phyloP scores from a whole-genome alignment of 2,888 invertebrate species.

The Drosophila borborema region DNA sequence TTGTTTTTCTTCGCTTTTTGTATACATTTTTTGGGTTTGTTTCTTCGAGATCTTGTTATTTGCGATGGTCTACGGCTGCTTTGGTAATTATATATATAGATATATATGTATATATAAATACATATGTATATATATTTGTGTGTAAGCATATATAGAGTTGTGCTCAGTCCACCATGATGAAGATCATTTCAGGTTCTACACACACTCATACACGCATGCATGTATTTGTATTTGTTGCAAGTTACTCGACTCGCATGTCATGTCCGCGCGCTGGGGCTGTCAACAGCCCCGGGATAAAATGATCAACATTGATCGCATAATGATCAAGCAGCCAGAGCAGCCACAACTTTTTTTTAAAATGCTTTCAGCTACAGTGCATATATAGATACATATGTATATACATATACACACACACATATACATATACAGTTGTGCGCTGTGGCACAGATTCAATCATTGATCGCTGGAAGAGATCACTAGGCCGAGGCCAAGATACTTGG shows the following conservation, averaged over 20 bases:
- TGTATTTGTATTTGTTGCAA: constrained; percentile 44
- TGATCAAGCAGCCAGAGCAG: constrained; percentile 67
- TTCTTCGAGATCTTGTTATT: constrained; percentile 54
- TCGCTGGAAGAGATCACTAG: constrained; percentile 46
- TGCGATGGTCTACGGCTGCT: constrained; percentile 50
- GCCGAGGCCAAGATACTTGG: constrained; percentile 20
- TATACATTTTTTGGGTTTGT: constrained; percentile 21
- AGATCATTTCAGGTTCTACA: constrained; percentile 66
- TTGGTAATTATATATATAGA: constrained; percentile 75
- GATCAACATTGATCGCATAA: constrained; percentile 85
- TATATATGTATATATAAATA: neutral
- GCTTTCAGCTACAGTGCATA: constrained; percentile 38
- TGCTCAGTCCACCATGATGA: constrained; percentile 75
- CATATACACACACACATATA: neutral
- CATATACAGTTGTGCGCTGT: constrained; percentile 26
- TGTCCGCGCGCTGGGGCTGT: constrained; percentile 84
- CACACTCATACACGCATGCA: neutral
- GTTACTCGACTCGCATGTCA: constrained; percentile 80
- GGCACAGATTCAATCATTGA: constrained; percentile 63
- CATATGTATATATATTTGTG: neutral
- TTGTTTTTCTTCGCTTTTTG: constrained; percentile 9
- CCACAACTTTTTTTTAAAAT: constrained; percentile 70
- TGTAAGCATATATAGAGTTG: constrained; percentile 49
- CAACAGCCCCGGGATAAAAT: constrained; percentile 84
- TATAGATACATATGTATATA: constrained; percentile 4